A percentile compares a stretch with the other conserved stretches of the same genome.
Conservation (phyloP, 2,113 vertebrate species). For the Takifugu flavidus region DNA sequence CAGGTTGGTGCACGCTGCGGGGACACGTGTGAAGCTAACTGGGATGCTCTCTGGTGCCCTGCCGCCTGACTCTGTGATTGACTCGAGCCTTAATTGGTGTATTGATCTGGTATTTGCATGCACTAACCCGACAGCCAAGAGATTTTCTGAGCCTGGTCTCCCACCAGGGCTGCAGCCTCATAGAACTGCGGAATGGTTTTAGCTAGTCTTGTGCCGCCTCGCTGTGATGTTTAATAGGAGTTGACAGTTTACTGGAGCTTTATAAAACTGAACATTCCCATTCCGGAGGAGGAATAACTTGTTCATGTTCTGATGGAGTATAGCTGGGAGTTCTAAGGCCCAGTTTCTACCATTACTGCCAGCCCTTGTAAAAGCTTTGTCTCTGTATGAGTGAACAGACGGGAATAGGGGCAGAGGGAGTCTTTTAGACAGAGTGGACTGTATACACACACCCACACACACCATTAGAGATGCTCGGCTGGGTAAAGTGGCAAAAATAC, state of each 20-base stretch:
- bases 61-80: conserved; percentile 48
- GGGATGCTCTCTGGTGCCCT: conserved; percentile 37
- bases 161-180: conserved; percentile 36
- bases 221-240: conserved; percentile 17
- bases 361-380: conserved; percentile 45
- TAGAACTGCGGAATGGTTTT: not conserved
- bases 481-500: conserved; percentile 65
- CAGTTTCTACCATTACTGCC: conserved; percentile 36
- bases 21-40: conserved; percentile 47
- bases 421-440: conserved; percentile 58
- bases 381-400: conserved; percentile 45
- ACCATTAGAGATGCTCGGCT: conserved; percentile 67
- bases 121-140: conserved; percentile 33
- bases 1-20: conserved; percentile 90
- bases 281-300: conserved; percentile 14
- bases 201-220: not conserved
- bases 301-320: conserved; percentile 23
- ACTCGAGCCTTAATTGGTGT: conserved; percentile 57
- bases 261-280: conserved; percentile 30
- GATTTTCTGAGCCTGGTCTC: conserved; percentile 31
- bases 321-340: conserved; percentile 34
- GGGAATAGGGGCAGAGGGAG: conserved; percentile 46
- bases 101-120: conserved; percentile 67
- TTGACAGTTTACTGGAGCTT: conserved; percentile 26
- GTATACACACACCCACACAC: conserved; percentile 41